These are phyloP conservation scores for Diadegma fenestrale DNA, from an alignment of 2,888 invertebrate genomes.

Conservation along the genomic window DNA sequence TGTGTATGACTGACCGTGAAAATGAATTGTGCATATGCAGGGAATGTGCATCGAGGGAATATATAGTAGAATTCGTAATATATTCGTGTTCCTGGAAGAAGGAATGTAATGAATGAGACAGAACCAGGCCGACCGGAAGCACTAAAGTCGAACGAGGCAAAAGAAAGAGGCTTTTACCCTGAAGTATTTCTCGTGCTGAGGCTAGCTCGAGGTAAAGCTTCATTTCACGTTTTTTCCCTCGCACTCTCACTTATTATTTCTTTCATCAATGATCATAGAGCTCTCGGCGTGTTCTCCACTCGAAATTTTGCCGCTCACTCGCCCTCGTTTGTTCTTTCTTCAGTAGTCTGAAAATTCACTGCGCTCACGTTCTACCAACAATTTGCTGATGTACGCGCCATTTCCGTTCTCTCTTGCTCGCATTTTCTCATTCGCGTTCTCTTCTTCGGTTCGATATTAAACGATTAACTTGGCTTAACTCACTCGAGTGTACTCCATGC, in stretches of 20 bases:
- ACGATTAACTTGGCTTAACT: constrained; percentile 49
- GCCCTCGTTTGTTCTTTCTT: not conserved
- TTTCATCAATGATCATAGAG: constrained; percentile 6
- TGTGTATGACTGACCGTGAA: not conserved
- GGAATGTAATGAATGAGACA: not conserved
- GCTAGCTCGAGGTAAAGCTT: constrained; percentile 34
- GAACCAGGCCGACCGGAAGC: constrained; percentile 48
- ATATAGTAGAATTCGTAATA: not conserved
- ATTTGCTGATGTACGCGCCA: constrained; percentile 22
- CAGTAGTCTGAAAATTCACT: not conserved
- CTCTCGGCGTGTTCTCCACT: not conserved
- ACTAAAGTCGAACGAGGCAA: constrained; percentile 24
- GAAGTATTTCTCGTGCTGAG: constrained; percentile 17
- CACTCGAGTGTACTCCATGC: constrained; percentile 39
- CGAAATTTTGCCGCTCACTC: not conserved
- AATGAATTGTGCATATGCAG: not conserved
- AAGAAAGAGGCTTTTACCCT: constrained; percentile 22
- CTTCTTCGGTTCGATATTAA: constrained; percentile 44
- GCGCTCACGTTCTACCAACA: constrained; percentile 33
- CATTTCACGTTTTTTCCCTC: constrained; percentile 22
- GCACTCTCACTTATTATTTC: constrained; percentile 15
- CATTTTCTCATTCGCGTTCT: not conserved
- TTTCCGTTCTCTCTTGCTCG: not conserved
- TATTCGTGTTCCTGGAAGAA: not conserved
- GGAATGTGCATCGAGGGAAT: not conserved